Evolutionary conservation across 1,140 invertebrate species (phyloP).

Genomic region (Drosophila ercepeae): DNA sequence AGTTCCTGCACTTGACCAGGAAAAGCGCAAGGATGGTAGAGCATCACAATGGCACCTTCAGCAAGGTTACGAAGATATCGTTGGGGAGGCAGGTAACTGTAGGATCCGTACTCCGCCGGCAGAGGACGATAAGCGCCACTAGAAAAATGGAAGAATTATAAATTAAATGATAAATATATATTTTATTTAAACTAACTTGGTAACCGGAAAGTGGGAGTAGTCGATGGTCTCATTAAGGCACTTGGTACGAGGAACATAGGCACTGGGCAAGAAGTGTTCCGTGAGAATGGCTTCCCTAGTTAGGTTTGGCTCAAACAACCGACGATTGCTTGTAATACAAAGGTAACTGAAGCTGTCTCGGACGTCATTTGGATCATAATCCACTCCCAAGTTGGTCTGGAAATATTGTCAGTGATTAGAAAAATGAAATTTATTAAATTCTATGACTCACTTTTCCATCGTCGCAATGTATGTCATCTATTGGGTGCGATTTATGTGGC

Average conservation of each 20-base stretch:
- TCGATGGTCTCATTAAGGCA: slow-evolving; percentile 89
- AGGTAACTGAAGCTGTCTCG: slow-evolving; percentile 87
- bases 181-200: slow-evolving; percentile 84
- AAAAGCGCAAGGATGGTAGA: slow-evolving; percentile 95
- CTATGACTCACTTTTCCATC: slow-evolving; percentile 88
- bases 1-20: slow-evolving; percentile 87
- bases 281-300: slow-evolving; percentile 85
- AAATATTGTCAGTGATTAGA: background rate
- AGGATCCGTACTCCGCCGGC: slow-evolving; percentile 93
- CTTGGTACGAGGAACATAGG: slow-evolving; percentile 87
- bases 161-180: background rate
- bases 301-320: slow-evolving; percentile 84
- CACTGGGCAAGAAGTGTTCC: slow-evolving; percentile 86
- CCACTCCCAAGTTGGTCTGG: slow-evolving; percentile 88
- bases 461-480: slow-evolving; percentile 85
- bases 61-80: slow-evolving; percentile 94
- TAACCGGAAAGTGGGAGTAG: slow-evolving; percentile 88
- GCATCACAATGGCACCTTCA: slow-evolving; percentile 93
- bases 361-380: slow-evolving; percentile 88
- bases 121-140: slow-evolving; percentile 92
- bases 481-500: slow-evolving; percentile 9
- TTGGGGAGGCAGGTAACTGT: slow-evolving; percentile 91
- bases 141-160: slow-evolving; percentile 71
- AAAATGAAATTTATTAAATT: too few species aligned
- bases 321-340: slow-evolving; percentile 76